Base-by-base conservation (phyloP, 2,113 vertebrate species). In the Oncorhynchus mykiss region DNA sequence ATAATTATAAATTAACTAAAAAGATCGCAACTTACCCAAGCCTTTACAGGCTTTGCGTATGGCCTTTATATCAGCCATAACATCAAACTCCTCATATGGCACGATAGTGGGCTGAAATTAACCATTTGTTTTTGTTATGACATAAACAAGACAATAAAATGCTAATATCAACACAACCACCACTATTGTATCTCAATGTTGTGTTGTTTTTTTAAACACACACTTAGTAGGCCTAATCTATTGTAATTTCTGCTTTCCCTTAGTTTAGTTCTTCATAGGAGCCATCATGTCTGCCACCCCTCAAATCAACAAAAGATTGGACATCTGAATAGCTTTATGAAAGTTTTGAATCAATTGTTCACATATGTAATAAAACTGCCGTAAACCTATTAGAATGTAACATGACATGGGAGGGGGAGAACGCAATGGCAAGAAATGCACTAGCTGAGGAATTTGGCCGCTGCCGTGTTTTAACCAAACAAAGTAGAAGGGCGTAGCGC, bases 31-130 rank as follows among this genome's bases (percentile, higher is more conserved):
- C 92, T 88, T 68, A 94, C 94, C 94, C 0, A 94, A 67, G 0
- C 94, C 94, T 90, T 94, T 94, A 87, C 94, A 94, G 80, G 93
- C 93, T 86, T 94, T 94, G 20, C 92, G 92, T 73, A 94, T 94
- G 45, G 85, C 93, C 87, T 94, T 94, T 71, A 94, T 92, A 84
- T 94, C 94, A 3, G 91, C 91, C 0, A 92, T 14, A 1, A 92
- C 93, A 59, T 94, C 92, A 51, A 94, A 94, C 1, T 91, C 93
- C 8, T 91, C 90, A 22, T 87, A 93, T 70, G 88, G 92, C 31
- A 91, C 66, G 65, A 94, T 67, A 0, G 94, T 94, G n/a, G 94
- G 92, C 94, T 94, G 68, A 64, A 62, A 64, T 16, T 31, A 71
- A 14, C 16, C 51, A 57, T 4, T 5, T 57, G 51, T 25, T 5